These are phyloP conservation scores for Euplexia lucipara DNA, from an alignment of 2,888 invertebrate genomes.

Conservation along the genomic window DNA sequence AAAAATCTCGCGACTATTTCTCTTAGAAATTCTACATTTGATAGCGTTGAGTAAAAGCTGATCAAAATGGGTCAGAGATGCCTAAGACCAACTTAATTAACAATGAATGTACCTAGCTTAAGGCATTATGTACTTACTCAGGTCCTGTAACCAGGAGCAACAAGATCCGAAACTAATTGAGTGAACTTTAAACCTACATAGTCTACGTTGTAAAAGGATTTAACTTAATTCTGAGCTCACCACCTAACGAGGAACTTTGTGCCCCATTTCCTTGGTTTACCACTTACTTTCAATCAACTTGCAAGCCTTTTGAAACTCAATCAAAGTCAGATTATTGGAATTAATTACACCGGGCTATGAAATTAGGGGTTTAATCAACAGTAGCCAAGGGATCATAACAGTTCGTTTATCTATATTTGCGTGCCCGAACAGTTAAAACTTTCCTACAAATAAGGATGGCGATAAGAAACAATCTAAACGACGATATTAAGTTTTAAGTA, in stretches of 20 bases:
- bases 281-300: slow-evolving; percentile 23
- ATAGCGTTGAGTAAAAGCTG: background rate
- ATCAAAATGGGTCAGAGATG: background rate
- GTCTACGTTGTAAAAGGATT: slow-evolving; percentile 18
- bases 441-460: slow-evolving; percentile 21
- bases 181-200: slow-evolving; percentile 5
- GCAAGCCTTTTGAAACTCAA: slow-evolving; percentile 22
- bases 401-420: slow-evolving; percentile 15
- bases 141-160: background rate
- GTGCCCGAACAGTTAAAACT: background rate
- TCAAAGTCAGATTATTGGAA: slow-evolving; percentile 32
- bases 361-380: slow-evolving; percentile 6
- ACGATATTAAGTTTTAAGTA: background rate
- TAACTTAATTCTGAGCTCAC: slow-evolving; percentile 31
- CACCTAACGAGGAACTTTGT: slow-evolving; percentile 25
- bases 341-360: slow-evolving; percentile 17
- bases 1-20: background rate
- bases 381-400: slow-evolving; percentile 3
- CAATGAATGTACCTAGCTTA: background rate
- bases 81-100: background rate
- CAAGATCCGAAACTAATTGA: slow-evolving; percentile 20
- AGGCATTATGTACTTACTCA: background rate
- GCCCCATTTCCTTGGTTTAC: slow-evolving; percentile 28
- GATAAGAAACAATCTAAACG: slow-evolving; percentile 6
- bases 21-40: background rate